These are phyloP conservation scores for Pandemis heparana DNA, from an alignment of 2,888 invertebrate species.

Conservation along the genomic window DNA sequence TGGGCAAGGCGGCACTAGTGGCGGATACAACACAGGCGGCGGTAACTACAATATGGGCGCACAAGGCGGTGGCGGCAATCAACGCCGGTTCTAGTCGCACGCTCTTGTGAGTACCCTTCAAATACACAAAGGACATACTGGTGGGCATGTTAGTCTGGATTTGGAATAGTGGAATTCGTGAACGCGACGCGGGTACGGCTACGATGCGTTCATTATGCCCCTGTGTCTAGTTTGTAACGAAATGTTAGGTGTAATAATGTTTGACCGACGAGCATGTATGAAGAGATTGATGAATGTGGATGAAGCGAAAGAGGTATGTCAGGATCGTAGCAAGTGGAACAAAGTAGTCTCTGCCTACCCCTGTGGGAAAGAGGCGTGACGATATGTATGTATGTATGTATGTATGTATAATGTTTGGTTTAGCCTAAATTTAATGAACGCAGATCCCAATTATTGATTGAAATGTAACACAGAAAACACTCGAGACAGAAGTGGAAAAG, in stretches of 20 bases:
- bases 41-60: constrained; percentile 53
- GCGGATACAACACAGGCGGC: constrained; percentile 65
- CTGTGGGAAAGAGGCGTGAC: too few relatives aligned
- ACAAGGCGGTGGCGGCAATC: constrained; percentile 55
- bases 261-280: too few relatives aligned
- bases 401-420: too few relatives aligned
- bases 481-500: background rate
- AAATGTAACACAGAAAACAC: background rate
- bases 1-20: constrained; percentile 60
- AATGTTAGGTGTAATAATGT: too few relatives aligned
- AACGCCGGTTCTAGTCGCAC: constrained; percentile 66
- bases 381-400: too few relatives aligned
- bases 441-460: background rate
- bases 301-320: too few relatives aligned
- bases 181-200: background rate
- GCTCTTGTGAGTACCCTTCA: constrained; percentile 72
- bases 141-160: background rate
- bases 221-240: too few relatives aligned
- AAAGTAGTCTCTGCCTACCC: too few relatives aligned
- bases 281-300: too few relatives aligned
- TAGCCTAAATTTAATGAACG: background rate
- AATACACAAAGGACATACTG: background rate
- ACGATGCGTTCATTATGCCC: too few relatives aligned
- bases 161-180: background rate
- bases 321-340: too few relatives aligned